Evolutionary conservation across 1,140 invertebrate species (phyloP), one percentile per base, ranked within the genome.

Genomic region (Leptopilina boulardi): DNA sequence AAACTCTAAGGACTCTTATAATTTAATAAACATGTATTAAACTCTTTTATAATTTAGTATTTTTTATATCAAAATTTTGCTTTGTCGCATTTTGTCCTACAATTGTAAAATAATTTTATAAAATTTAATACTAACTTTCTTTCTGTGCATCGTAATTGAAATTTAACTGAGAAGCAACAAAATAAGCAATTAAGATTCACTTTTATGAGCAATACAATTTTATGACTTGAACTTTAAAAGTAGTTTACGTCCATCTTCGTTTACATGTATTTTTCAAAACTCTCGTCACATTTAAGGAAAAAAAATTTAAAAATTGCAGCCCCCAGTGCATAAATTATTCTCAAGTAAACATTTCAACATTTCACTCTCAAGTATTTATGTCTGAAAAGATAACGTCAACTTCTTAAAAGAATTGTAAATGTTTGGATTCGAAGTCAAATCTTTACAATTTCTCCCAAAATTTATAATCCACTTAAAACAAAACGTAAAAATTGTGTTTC

Each of bases 111-210:
- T n/a, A n/a, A n/a, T 34, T 34, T 34, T 34, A 34, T 34, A 34
- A 34, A n/a, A n/a, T n/a, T n/a, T n/a, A n/a, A n/a, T n/a, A n/a
- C n/a, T n/a, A n/a, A n/a, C n/a, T n/a, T n/a, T n/a, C n/a, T n/a
- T n/a, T n/a, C n/a, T n/a, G n/a, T n/a, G n/a, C n/a, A n/a, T n/a
- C n/a, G 56, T 1, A 11, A 66, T 21, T 66, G 56, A 30, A 66
- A 66, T 66, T 66, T 66, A 66, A 66, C 26, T 66, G 56, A 21
- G 15, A 30, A 9, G 23, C 11, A 21, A 66, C n/a, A 15, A 30
- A 15, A 66, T 66, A 21, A 66, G 56, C 56, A 66, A 66, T 66
- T 66, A 30, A 15, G 21, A 15, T 30, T 66, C 23, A 66, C 10
- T 3, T 13, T 26, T 15, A 66, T 13, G 23, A 2, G 5, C 10